Evolutionary conservation across 2,797 vertebrate species (phyloP), one percentile per base, ranked within the genome.

Genomic region (Decapterus maruadsi): DNA sequence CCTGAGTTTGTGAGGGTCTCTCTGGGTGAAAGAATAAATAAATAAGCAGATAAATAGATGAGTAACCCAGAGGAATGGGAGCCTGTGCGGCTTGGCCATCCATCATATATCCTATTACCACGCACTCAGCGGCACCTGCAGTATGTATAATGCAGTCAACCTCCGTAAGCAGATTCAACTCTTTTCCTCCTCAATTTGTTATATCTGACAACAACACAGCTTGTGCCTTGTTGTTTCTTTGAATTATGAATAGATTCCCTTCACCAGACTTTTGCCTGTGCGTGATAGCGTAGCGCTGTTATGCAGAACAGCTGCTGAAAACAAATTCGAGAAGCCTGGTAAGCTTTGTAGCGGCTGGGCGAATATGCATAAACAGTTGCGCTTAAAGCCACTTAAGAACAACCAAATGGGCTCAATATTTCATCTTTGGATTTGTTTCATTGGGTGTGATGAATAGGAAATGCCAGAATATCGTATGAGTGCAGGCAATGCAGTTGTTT

Each of bases 91-190:
- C 76, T 75, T 87, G 92, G 92, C 87, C 89, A 95, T 95, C 94
- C 92, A 96, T 96, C 94, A 95, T 93, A 86, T 77, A 92, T 93
- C 90, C 93, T 92, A 95, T 95, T 95, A 95, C 93, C 88, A 90
- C 88, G 55, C 90, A 91, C 82, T 91, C 90, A 85, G 83, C 85
- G 67, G 87, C 87, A 89, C 77, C 88, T 84, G 88, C 90, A 88
- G 85, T 92, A 93, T 94, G 89, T 94, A 93, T 93, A 93, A 94
- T 94, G 90, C 88, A 94, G 92, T 92, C 91, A 92, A 89, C 88
- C 90, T 93, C 88, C 71, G 61, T 93, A 94, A 94, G 91, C 91
- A 92, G 93, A 94, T 94, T 93, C 90, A 89, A 92, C 90, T 91
- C 81, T 92, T 91, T 91, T 87, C 84, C 78, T 84, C 90, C 89